Evolutionary conservation across 1,140 invertebrate genomes (phyloP).

Genomic region (Heterodera carotae): DNA sequence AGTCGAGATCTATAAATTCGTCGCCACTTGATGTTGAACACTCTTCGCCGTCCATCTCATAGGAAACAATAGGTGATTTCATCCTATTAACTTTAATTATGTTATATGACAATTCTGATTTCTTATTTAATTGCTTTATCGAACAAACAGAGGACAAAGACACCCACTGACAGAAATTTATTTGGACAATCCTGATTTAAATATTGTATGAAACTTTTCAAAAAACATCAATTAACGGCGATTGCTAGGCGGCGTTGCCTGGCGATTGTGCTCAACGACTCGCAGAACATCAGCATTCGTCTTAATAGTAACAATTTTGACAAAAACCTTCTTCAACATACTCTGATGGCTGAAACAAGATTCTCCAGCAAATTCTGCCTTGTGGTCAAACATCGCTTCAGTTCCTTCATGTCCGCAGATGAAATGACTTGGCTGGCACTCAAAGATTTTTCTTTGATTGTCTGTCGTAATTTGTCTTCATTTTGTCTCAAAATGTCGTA

Average conservation of each 20-base stretch:
- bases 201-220: too few relatives aligned
- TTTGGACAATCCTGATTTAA: background rate
- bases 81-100: background rate
- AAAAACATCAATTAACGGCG: background rate
- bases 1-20: background rate
- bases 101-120: background rate
- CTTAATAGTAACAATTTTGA: background rate
- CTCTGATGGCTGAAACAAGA: conserved; percentile 27
- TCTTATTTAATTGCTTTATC: background rate
- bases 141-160: background rate
- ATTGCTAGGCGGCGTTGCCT: background rate
- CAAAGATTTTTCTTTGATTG: conserved; percentile 3
- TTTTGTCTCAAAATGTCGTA: conserved; percentile 31
- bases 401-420: conserved; percentile 21
- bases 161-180: background rate
- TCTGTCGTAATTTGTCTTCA: conserved; percentile 29
- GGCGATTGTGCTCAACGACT: conserved; percentile 17
- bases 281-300: conserved; percentile 10
- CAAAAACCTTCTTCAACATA: background rate
- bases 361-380: conserved; percentile 37
- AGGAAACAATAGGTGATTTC: background rate
- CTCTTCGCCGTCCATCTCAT: background rate
- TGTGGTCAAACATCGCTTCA: conserved; percentile 40
- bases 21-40: background rate
- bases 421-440: background rate